A percentile compares a stretch with the other conserved stretches of the same genome.
These are phyloP conservation scores for Vidua chalybeata DNA, from an alignment of 2,113 vertebrate species.

Conservation along the genomic window DNA sequence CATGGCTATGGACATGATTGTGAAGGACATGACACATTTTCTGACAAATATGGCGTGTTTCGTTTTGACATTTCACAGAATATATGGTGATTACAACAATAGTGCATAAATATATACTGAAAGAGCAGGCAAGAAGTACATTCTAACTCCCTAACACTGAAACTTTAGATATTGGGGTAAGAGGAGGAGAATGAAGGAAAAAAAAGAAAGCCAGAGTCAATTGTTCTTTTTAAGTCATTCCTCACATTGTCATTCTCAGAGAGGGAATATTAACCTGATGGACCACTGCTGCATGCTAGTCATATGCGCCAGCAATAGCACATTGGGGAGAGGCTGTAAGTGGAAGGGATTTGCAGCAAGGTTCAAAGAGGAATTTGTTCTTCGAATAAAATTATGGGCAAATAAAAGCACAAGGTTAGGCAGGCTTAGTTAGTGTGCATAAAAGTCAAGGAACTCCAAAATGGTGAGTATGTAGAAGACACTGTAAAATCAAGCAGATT, in stretches of 20 bases:
- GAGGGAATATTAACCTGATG: neutral
- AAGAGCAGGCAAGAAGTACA: neutral
- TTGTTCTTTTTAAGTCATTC: neutral
- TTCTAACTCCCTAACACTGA: neutral
- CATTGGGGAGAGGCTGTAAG: neutral
- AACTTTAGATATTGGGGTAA: neutral
- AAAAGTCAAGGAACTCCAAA: neutral
- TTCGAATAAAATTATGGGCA: neutral
- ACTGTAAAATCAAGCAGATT: neutral
- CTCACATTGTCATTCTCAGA: neutral
- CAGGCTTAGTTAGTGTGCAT: neutral
- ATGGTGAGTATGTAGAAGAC: neutral
- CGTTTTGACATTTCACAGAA: neutral
- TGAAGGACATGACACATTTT: neutral
- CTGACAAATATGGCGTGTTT: neutral
- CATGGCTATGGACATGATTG: neutral
- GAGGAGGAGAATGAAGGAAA: neutral
- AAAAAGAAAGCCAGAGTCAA: neutral
- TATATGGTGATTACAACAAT: neutral
- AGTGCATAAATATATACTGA: neutral
- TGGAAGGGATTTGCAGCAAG: neutral
- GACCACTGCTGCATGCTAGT: rapidly evolving
- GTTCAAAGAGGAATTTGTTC: neutral
- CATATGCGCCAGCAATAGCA: neutral
- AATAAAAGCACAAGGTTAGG: neutral